phyloP scores from a whole-genome alignment of 2,113 vertebrate genomes.

The Phylloscopus trochiloides region DNA sequence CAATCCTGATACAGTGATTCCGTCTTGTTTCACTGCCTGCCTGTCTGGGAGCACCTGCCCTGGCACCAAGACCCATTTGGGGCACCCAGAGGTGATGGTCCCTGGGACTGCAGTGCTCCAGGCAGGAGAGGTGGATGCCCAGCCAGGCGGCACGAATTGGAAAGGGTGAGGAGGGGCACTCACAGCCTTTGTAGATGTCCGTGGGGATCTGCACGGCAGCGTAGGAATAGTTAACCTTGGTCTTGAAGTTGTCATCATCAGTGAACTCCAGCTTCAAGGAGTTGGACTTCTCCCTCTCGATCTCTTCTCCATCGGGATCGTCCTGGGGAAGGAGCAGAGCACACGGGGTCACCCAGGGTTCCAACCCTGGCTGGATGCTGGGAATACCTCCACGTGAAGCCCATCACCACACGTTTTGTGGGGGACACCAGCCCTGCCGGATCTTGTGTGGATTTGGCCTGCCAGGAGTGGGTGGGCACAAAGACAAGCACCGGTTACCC shows the following conservation, averaged over 20 bases:
- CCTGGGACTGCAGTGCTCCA: neutral
- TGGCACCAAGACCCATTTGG: rapidly evolving
- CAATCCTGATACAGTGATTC: rapidly evolving
- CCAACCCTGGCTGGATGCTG: rapidly evolving
- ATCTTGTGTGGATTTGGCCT: neutral
- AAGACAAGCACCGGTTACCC: neutral
- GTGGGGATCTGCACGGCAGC: constrained; percentile 98
- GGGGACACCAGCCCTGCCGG: neutral
- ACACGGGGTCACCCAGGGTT: neutral
- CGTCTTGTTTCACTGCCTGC: neutral
- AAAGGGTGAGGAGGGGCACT: constrained; percentile 68
- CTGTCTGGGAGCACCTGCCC: neutral
- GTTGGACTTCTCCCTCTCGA: constrained; percentile 78
- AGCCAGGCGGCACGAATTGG: neutral
- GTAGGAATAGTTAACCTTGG: constrained; percentile 96
- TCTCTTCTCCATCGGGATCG: constrained; percentile 86
- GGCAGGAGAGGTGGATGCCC: neutral
- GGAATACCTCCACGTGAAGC: neutral
- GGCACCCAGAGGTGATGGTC: rapidly evolving
- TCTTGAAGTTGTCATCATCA: constrained; percentile 92
- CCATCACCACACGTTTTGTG: neutral
- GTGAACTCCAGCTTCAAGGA: constrained; percentile 91
- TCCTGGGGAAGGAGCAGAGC: constrained; percentile 71
- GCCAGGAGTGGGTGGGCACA: rapidly evolving
- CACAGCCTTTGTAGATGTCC: constrained; percentile 99